Percentiles rank a stretch among this genome's conserved stretches.
Evolutionary conservation across 1,140 invertebrate genomes (phyloP).

Genomic region (Sipha flava): DNA sequence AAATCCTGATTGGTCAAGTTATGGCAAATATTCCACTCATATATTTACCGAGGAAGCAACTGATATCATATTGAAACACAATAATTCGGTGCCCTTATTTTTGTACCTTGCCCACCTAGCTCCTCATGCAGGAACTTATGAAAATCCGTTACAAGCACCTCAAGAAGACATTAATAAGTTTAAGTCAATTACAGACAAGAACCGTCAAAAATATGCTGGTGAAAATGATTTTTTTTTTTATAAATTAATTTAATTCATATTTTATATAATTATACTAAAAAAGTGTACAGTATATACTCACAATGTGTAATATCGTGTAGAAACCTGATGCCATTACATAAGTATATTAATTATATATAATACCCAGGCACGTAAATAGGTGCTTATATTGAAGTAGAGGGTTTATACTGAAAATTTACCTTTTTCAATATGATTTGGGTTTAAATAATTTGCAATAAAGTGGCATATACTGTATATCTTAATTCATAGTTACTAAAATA

Average conservation of each 20-base stretch:
- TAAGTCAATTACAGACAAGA: constrained; percentile 60
- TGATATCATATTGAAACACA: constrained; percentile 49
- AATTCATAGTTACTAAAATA: too few relatives aligned
- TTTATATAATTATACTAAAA: not conserved
- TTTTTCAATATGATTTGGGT: too few relatives aligned
- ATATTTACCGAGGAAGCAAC: constrained; percentile 51
- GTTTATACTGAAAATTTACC: too few relatives aligned
- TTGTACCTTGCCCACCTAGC: constrained; percentile 73
- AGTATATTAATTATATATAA: too few relatives aligned
- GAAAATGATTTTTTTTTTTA: not conserved
- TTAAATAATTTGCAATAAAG: too few relatives aligned
- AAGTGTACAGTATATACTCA: too few relatives aligned
- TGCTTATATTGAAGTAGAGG: too few relatives aligned
- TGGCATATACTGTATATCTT: too few relatives aligned
- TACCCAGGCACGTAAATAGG: too few relatives aligned
- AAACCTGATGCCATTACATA: too few relatives aligned
- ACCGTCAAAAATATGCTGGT: constrained; percentile 72
- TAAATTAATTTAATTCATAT: not conserved
- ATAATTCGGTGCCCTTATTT: constrained; percentile 56
- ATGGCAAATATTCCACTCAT: constrained; percentile 51
- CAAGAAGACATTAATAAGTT: constrained; percentile 63
- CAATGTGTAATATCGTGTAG: too few relatives aligned
- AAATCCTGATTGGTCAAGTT: constrained; percentile 39
- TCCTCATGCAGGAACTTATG: constrained; percentile 58
- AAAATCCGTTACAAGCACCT: constrained; percentile 59